Percentiles rank a stretch among this genome's conserved stretches.
These are phyloP conservation scores for Theristicus caerulescens DNA, from an alignment of 2,113 vertebrate genomes.

Conservation along the genomic window DNA sequence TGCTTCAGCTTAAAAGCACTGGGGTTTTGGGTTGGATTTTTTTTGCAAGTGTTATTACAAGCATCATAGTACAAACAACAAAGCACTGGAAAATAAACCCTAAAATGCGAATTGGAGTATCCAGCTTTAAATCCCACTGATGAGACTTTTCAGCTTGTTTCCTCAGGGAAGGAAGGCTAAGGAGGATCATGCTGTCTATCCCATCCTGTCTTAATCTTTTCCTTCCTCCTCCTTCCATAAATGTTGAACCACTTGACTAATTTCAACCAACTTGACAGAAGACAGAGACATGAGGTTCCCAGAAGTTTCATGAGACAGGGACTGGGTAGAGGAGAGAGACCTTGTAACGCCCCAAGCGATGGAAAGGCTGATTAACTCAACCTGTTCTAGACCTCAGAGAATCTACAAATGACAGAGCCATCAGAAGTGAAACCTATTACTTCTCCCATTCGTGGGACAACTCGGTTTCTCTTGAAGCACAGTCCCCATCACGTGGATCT, in stretches of 20 bases:
- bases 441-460: not conserved
- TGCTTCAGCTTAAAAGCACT: not conserved
- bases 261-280: not conserved
- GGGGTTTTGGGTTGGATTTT: not conserved
- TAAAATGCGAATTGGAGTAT: not conserved
- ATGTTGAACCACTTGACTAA: not conserved
- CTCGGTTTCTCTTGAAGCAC: not conserved
- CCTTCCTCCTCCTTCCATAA: not conserved
- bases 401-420: not conserved
- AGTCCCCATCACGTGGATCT: not conserved
- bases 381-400: not conserved
- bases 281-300: not conserved
- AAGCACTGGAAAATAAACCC: not conserved
- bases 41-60: not conserved
- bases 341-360: fast-evolving
- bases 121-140: not conserved
- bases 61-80: not conserved
- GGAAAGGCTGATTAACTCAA: not conserved
- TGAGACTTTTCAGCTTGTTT: not conserved
- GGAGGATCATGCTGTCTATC: not conserved
- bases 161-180: not conserved
- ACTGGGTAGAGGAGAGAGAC: not conserved
- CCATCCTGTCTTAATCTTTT: not conserved
- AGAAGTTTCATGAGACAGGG: not conserved
- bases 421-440: not conserved